Evolutionary conservation across 2,888 invertebrate species (phyloP).

Genomic region (Deilephila porcellus): DNA sequence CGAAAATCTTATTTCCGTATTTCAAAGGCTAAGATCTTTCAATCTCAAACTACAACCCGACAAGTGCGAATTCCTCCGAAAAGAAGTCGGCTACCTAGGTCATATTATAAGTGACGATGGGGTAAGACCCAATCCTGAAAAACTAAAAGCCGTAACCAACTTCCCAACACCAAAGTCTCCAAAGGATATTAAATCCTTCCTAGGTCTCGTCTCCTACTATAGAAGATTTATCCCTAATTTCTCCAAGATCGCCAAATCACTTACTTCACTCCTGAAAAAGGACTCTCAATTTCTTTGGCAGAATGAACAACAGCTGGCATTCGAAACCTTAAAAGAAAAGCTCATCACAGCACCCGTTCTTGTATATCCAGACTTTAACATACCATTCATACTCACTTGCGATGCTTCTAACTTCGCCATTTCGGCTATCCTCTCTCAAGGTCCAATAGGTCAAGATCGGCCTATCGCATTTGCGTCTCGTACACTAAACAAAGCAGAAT

Average conservation of each 20-base stretch:
- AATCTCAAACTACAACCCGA: not conserved
- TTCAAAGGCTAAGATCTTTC: not conserved
- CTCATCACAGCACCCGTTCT: slow-evolving; percentile 20
- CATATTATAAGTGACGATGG: too few relatives aligned
- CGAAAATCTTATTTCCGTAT: not conserved
- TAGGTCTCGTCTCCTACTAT: too few relatives aligned
- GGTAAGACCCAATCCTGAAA: too few relatives aligned
- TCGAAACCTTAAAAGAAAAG: slow-evolving; percentile 29
- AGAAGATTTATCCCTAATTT: too few relatives aligned
- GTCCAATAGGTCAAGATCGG: slow-evolving; percentile 31
- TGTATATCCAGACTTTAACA: slow-evolving; percentile 30
- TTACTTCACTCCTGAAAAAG: slow-evolving; percentile 23
- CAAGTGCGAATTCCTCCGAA: too few relatives aligned
- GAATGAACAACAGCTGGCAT: slow-evolving; percentile 23
- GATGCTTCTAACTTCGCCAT: slow-evolving; percentile 36
- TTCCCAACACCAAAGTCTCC: too few relatives aligned
- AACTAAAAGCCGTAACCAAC: too few relatives aligned
- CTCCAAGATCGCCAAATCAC: too few relatives aligned
- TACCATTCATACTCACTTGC: slow-evolving; percentile 34
- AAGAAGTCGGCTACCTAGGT: too few relatives aligned
- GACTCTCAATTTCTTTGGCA: slow-evolving; percentile 21
- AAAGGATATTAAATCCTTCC: too few relatives aligned
- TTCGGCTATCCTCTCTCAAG: slow-evolving; percentile 35
- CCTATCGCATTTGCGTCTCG: slow-evolving; percentile 37
- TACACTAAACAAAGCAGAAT: slow-evolving; percentile 33